Percentiles rank a stretch among this genome's conserved stretches.
phyloP scores from a whole-genome alignment of 2,888 invertebrate genomes.

The Adineta ricciae region DNA sequence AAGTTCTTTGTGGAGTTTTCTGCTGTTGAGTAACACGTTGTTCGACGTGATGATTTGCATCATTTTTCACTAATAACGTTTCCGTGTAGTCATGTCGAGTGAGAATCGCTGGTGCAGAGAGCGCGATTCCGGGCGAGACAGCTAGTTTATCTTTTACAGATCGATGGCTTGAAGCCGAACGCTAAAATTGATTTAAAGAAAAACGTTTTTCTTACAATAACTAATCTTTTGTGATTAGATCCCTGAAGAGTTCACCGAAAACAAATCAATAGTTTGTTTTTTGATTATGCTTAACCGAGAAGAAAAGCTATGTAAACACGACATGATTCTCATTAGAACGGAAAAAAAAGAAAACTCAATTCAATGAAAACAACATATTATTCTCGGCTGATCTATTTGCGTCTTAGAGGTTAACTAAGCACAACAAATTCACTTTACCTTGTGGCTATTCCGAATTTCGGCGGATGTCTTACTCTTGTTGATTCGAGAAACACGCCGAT shows the following conservation, averaged over 20 bases:
- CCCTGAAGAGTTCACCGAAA: not conserved
- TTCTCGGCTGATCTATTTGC: too few relatives aligned
- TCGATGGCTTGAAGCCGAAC: not conserved
- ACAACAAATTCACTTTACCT: not conserved
- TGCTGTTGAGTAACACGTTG: not conserved
- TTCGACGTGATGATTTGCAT: not conserved
- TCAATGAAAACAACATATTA: not conserved
- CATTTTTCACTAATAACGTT: not conserved
- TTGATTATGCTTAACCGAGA: not conserved
- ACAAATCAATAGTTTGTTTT: not conserved
- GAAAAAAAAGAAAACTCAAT: not conserved
- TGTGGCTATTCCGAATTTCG: not conserved
- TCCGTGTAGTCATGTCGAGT: not conserved
- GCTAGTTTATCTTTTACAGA: not conserved
- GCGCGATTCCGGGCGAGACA: not conserved
- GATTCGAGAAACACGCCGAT: not conserved
- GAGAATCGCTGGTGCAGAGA: not conserved
- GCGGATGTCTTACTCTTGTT: not conserved
- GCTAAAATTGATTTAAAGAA: not conserved
- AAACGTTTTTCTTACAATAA: not conserved
- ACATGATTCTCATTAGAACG: not conserved
- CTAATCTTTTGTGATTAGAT: not conserved
- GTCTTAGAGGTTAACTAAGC: not conserved
- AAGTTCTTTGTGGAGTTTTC: not conserved
- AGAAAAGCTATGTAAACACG: not conserved